Percentiles rank a stretch among this genome's conserved stretches.
These are phyloP conservation scores for Scelioninae gen. 1 DNA, from an alignment of 2,888 invertebrate genomes.

Conservation along the genomic window DNA sequence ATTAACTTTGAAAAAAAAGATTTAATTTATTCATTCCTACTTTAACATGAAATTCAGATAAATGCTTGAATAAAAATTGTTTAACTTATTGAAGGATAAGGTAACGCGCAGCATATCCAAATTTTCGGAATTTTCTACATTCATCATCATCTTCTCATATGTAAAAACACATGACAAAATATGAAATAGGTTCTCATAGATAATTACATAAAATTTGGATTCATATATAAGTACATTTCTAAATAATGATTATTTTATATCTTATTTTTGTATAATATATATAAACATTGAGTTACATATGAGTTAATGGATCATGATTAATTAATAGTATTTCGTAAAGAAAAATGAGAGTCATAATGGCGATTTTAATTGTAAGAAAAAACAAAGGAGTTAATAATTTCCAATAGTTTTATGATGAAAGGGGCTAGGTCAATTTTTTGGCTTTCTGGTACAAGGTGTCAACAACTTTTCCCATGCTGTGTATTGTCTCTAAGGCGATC, in stretches of 20 bases:
- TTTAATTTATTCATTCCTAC: constrained; percentile 36
- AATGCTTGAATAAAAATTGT: constrained; percentile 10
- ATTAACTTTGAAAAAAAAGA: constrained; percentile 18
- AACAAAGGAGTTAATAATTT: constrained; percentile 52
- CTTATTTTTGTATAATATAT: constrained; percentile 35
- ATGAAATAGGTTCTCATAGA: background rate
- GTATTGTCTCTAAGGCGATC: constrained; percentile 98
- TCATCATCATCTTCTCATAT: background rate
- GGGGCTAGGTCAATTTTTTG: constrained; percentile 95
- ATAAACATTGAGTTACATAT: constrained; percentile 51
- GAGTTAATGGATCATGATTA: constrained; percentile 46
- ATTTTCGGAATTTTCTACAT: background rate
- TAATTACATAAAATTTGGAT: constrained; percentile 12
- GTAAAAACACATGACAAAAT: too few relatives aligned
- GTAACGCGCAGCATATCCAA: background rate
- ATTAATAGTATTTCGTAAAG: constrained; percentile 22
- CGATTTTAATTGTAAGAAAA: constrained; percentile 47
- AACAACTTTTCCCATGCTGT: constrained; percentile 99
- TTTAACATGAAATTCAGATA: constrained; percentile 31
- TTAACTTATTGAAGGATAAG: constrained; percentile 24
- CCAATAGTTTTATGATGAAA: too few relatives aligned
- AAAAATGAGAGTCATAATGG: constrained; percentile 29
- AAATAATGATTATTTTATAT: constrained; percentile 30
- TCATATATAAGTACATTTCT: constrained; percentile 34
- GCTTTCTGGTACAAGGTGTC: constrained; percentile 99